These are phyloP conservation scores for Bettongia penicillata DNA, from an alignment of 2,113 vertebrate genomes.

Conservation along the genomic window DNA sequence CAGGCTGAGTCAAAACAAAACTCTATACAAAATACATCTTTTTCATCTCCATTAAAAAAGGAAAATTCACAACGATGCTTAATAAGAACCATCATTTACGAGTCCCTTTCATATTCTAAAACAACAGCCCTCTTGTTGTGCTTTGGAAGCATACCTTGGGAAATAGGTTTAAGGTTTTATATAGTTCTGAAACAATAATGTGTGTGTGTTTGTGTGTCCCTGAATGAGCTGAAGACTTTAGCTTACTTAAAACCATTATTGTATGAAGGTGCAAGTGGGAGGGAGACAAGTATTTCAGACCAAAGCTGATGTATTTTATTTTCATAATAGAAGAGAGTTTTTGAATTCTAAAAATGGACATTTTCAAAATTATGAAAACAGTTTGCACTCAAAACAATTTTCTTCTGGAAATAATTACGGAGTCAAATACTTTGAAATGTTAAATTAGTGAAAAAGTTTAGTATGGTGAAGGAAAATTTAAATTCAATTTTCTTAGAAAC, in stretches of 20 bases:
- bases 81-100: constrained; percentile 75
- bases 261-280: constrained; percentile 7
- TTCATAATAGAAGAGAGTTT: constrained; percentile 17
- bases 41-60: constrained; percentile 77
- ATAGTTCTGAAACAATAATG: constrained; percentile 67
- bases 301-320: constrained; percentile 51
- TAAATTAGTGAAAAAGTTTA: constrained; percentile 3
- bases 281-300: constrained; percentile 44
- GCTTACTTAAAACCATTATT: constrained; percentile 55
- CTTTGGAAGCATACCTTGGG: constrained; percentile 57
- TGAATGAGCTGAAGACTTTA: constrained; percentile 35
- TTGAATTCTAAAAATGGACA: constrained; percentile 65
- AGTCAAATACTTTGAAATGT: neutral
- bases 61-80: constrained; percentile 75
- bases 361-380: constrained; percentile 43
- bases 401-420: constrained; percentile 49
- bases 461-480: neutral
- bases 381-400: constrained; percentile 8
- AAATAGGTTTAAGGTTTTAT: constrained; percentile 57
- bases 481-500: neutral
- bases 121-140: constrained; percentile 28
- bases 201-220: constrained; percentile 19
- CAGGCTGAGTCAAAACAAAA: constrained; percentile 82
- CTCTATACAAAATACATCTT: constrained; percentile 75
- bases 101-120: constrained; percentile 65